Evolutionary conservation across 2,888 invertebrate genomes (phyloP).

Genomic region (Scaptomyza reducta): DNA sequence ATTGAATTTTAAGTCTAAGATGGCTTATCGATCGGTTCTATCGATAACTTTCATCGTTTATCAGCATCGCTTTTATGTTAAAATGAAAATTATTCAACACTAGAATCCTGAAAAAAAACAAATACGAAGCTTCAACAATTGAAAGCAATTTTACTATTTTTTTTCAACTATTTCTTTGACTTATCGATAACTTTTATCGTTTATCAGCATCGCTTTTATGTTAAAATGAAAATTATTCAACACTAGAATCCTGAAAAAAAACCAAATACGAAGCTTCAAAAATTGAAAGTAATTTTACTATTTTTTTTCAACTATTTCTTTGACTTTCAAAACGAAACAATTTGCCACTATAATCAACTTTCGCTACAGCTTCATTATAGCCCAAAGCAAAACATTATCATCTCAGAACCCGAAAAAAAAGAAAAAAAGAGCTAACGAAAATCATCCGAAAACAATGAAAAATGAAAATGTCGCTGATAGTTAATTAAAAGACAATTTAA

Average conservation of each 20-base stretch:
- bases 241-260: background rate
- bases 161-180: too few relatives aligned
- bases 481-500: slow-evolving; percentile 80
- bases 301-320: background rate
- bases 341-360: slow-evolving; percentile 48
- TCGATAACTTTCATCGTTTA: background rate
- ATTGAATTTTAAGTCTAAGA: too few relatives aligned
- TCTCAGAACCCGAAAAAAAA: slow-evolving; percentile 30
- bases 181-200: background rate
- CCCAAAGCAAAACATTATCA: slow-evolving; percentile 35
- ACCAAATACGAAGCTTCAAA: background rate
- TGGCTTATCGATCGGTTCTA: background rate
- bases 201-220: too few relatives aligned
- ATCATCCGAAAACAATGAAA: slow-evolving; percentile 53
- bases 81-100: too few relatives aligned
- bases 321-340: background rate
- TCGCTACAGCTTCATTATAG: slow-evolving; percentile 58
- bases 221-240: too few relatives aligned
- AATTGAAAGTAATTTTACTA: background rate
- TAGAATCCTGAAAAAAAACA: background rate
- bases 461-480: slow-evolving; percentile 75
- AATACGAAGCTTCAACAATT: background rate
- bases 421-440: slow-evolving; percentile 31
- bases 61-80: too few relatives aligned
- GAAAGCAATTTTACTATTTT: background rate